Evolutionary conservation across 1,140 invertebrate genomes (phyloP), one percentile per base, ranked within the genome.

Genomic region (Nasonia giraulti): DNA sequence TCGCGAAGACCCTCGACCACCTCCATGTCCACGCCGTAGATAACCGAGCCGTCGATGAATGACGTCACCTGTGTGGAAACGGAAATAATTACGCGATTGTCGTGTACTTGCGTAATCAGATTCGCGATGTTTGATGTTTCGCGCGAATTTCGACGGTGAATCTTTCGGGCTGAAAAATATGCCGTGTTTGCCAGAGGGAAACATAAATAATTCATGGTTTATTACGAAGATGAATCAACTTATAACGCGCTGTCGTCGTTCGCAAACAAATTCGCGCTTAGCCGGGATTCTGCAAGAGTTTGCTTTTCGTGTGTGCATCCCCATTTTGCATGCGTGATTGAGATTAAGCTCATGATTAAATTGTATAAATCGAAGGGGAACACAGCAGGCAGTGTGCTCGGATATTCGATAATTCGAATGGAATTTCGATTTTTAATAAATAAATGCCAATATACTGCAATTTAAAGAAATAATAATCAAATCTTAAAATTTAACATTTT

Each of bases 1-100:
- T 91, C 92, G 0, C 96, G 93, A 7, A 97, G 90, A 23, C 93
- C 89, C 0, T 90, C 86, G 8, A 94, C 90, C n/a, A 94, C 92
- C 33, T 93, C 88, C 40, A 93, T 89, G 23, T 94, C 94, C 55
- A 94, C 94, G 0, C 97, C 97, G 88, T 98, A 98, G 3, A 98
- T 95, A 27, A 96, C 95, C 0, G 98, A 99, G 1, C 95, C 98
- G 92, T 99, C 98, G 23, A 99, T 95, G 90, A 96, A 99, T 0
- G 97, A 95, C 0, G 97, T 98, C 0, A 91, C 91, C 92, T 93
- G 5, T 78, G 2, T 86, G 2, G 47, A 12, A 62, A 62, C 55
- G 7, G 50, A 55, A 55, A 55, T 55, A 55, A 55, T 55, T 55
- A 55, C 17, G 17, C 2, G 50, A 12, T 55, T 55, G 50, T 55